These are phyloP conservation scores for Nomia melanderi DNA, from an alignment of 1,140 invertebrate species.

Conservation along the genomic window DNA sequence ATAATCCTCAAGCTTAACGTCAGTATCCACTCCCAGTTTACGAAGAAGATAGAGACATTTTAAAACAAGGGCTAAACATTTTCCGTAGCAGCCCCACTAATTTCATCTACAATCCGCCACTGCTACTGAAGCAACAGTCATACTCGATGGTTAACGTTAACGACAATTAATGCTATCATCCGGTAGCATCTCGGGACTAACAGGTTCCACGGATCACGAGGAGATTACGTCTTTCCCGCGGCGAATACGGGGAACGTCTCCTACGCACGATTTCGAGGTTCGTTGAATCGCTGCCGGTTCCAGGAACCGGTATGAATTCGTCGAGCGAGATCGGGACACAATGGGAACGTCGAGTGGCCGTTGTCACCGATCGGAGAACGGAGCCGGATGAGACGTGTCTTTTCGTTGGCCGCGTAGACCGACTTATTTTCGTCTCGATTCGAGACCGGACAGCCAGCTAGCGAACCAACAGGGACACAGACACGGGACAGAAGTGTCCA, in stretches of 20 bases:
- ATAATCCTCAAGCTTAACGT: too few species aligned
- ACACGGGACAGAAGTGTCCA: constrained; percentile 40
- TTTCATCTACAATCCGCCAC: too few species aligned
- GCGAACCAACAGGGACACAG: background rate
- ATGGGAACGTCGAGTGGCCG: constrained; percentile 55
- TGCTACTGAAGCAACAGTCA: too few species aligned
- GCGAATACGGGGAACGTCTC: background rate
- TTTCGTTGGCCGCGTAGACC: constrained; percentile 17
- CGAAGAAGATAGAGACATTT: too few species aligned
- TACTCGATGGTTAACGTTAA: too few species aligned
- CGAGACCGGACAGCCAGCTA: constrained; percentile 20
- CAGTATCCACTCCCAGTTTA: too few species aligned
- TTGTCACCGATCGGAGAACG: constrained; percentile 50
- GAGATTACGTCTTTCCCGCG: background rate
- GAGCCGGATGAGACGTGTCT: constrained; percentile 46
- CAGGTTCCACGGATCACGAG: background rate
- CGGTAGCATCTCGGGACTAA: background rate
- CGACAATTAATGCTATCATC: too few species aligned
- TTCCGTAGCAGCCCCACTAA: too few species aligned
- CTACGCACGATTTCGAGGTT: background rate
- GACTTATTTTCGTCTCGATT: constrained; percentile 61
- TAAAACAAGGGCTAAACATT: too few species aligned
- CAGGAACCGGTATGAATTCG: constrained; percentile 41
- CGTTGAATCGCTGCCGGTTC: constrained; percentile 33
- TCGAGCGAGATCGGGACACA: constrained; percentile 47